Conservation (phyloP, 1,140 invertebrate genomes). For the Carcinoscorpius rotundicauda region DNA sequence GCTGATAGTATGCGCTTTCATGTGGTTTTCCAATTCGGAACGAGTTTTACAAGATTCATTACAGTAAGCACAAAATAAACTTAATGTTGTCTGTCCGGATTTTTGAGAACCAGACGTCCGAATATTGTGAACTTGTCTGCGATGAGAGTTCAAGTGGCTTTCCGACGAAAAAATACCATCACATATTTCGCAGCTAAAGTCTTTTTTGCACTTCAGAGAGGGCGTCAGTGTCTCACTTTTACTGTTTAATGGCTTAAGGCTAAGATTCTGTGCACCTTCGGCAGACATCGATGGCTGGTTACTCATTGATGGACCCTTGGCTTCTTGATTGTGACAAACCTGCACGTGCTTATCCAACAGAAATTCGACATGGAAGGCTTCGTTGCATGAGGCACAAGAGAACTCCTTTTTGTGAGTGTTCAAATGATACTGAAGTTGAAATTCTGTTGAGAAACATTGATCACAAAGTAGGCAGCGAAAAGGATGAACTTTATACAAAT, state of each 20-base stretch:
- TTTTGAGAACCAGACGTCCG: slow-evolving; percentile 23
- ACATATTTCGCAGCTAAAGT: slow-evolving; percentile 47
- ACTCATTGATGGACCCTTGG: neutral
- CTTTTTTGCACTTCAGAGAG: slow-evolving; percentile 15
- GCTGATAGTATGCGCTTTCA: slow-evolving; percentile 46
- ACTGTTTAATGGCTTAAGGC: slow-evolving; percentile 13
- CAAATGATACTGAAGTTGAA: slow-evolving; percentile 60
- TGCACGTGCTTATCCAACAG: slow-evolving; percentile 71
- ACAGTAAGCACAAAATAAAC: slow-evolving; percentile 75
- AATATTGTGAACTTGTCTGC: slow-evolving; percentile 40
- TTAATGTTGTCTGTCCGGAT: slow-evolving; percentile 36
- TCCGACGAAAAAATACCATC: slow-evolving; percentile 48
- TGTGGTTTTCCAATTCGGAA: slow-evolving; percentile 77
- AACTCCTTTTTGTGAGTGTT: slow-evolving; percentile 62
- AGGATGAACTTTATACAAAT: slow-evolving; percentile 31
- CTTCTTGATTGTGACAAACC: slow-evolving; percentile 44
- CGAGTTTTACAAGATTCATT: slow-evolving; percentile 75
- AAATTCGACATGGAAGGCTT: slow-evolving; percentile 77
- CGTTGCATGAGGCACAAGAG: slow-evolving; percentile 60
- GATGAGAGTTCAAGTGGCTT: slow-evolving; percentile 40
- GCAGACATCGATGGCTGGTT: neutral
- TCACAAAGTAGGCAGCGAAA: slow-evolving; percentile 61
- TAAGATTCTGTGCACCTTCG: slow-evolving; percentile 18
- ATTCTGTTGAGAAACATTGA: slow-evolving; percentile 50
- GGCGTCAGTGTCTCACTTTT: slow-evolving; percentile 4